Base-by-base conservation (phyloP, 2,888 invertebrate species). In the Xanthorhoe spadicearia region DNA sequence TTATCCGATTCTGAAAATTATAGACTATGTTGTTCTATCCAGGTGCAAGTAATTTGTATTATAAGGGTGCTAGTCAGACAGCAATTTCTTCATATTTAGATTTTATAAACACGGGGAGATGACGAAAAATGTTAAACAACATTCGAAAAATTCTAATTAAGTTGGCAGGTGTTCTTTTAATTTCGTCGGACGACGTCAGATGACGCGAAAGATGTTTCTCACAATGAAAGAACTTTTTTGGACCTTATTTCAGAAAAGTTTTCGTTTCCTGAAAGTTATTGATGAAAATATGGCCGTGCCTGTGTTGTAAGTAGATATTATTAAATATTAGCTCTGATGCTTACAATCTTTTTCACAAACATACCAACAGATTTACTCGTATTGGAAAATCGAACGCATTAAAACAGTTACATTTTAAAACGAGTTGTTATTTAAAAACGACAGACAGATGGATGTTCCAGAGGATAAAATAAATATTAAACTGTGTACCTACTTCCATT, bases 141-240 rank as follows among this genome's bases (percentile, higher is more conserved):
- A 92, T 92, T 90, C 87, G 84, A 85, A 89, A 91, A 89, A 92
- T 88, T 92, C 88, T 92, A 92, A 91, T 92, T 91, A 92, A 87
- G 86, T 80, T 76, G 82, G 77, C 92, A 92, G 88, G 88, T 91
- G 92, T 87, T 85, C 87, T 89, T 92, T 91, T 91, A 90, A 91
- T 91, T 91, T 92, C 82, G 86, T 73, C 82, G 83, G 87, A 88
- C 86, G 85, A 83, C 84, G 84, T 83, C 88, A 86, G 89, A 86
- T 88, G 89, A 81, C 89, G 87, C 83, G 75, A 79, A 85, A 83
- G 84, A 85, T 83, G 85, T 86, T 84, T 78, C 80, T 71, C 74
- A 81, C 81, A 80, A 81, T 81, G 82, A 82, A 85, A 61, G 58
- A 69, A 66, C 65, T 70, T 70, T 48, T 69, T 86, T 74, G 73